Conservation (phyloP, 2,797 vertebrate genomes). For the Bryconaethiops microstoma region DNA sequence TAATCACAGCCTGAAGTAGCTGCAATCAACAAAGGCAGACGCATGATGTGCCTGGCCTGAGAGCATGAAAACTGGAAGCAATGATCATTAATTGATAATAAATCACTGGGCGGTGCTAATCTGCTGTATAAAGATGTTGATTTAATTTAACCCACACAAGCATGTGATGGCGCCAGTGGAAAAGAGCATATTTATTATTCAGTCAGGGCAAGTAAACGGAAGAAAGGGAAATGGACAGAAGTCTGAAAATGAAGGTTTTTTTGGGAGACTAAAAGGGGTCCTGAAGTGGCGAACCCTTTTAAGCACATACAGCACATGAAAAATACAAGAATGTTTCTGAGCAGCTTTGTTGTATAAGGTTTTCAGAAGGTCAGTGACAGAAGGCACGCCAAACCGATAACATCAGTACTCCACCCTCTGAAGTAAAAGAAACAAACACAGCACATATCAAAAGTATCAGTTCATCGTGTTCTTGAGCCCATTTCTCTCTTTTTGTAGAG, state of each 20-base stretch:
- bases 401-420: not conserved
- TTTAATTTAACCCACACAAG: slow-evolving; percentile 24
- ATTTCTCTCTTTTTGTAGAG: too few relatives aligned
- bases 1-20: not conserved
- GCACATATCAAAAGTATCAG: too few relatives aligned
- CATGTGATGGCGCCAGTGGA: slow-evolving; percentile 2
- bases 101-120: not conserved
- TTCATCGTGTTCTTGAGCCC: not conserved
- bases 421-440: not conserved
- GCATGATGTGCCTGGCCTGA: not conserved
- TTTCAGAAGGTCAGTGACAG: not conserved
- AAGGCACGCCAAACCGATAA: too few relatives aligned
- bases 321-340: not conserved
- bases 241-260: not conserved
- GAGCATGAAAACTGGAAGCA: not conserved
- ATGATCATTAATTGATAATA: slow-evolving; percentile 1
- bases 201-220: slow-evolving; percentile 10
- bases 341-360: not conserved
- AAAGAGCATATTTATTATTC: not conserved
- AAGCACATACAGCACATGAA: not conserved
- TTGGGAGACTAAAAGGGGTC: not conserved
- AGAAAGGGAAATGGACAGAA: not conserved
- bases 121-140: not conserved
- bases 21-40: not conserved
- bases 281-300: not conserved